Percentiles rank a stretch among this genome's conserved stretches.
These are phyloP conservation scores for Lagopus muta DNA, from an alignment of 2,113 vertebrate species.

Conservation along the genomic window DNA sequence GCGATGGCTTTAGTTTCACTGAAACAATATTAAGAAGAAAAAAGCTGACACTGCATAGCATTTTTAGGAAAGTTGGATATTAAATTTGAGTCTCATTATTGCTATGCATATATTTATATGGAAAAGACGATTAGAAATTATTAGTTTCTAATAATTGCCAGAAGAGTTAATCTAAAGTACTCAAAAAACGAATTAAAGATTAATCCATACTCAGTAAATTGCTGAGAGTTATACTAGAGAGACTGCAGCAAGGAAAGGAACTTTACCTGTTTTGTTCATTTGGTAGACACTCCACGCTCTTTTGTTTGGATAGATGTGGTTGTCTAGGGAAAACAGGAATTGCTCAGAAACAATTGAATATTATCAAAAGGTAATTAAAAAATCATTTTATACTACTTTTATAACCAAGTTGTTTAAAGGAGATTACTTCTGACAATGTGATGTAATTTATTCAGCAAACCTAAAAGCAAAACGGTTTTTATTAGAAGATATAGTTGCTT, in stretches of 20 bases:
- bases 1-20: neutral
- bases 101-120: neutral
- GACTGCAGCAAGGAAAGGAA: neutral
- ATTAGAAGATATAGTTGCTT: neutral
- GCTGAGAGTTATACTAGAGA: neutral
- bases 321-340: slow-evolving; percentile 75
- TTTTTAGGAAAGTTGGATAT: neutral
- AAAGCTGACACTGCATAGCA: neutral
- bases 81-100: neutral
- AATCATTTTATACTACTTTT: neutral
- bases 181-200: neutral
- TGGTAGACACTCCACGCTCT: slow-evolving; percentile 86
- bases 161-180: neutral
- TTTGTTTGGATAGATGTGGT: slow-evolving; percentile 80
- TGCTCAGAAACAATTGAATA: neutral
- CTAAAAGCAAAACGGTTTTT: neutral
- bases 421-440: neutral
- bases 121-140: neutral
- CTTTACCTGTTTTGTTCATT: slow-evolving; percentile 84
- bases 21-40: neutral
- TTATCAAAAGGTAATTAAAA: neutral
- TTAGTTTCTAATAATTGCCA: neutral
- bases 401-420: neutral
- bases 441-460: neutral
- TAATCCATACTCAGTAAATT: neutral